A percentile compares a stretch with the other conserved stretches of the same genome.
These are phyloP conservation scores for Eupithecia centaureata DNA, from an alignment of 2,888 invertebrate genomes.

Conservation along the genomic window DNA sequence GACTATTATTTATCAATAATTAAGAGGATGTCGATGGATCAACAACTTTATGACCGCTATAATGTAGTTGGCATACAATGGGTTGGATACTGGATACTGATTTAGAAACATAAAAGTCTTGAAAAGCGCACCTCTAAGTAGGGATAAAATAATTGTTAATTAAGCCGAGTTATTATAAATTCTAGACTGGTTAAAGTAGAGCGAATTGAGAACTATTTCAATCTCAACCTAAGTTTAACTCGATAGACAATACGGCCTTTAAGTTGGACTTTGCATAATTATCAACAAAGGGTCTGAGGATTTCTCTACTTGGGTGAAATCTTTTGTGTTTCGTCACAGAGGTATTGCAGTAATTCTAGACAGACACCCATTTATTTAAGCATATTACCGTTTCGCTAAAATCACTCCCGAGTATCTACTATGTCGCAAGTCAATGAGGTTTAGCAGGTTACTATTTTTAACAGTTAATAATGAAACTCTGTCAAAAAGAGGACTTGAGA, in stretches of 20 bases:
- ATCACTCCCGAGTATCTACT: not conserved
- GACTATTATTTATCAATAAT: too few species aligned
- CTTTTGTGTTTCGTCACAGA: not conserved
- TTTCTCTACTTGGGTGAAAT: conserved; percentile 4
- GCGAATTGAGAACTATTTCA: conserved; percentile 29
- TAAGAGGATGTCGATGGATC: too few species aligned
- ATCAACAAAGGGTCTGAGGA: conserved; percentile 5
- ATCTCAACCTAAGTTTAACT: conserved; percentile 14
- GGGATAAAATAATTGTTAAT: not conserved
- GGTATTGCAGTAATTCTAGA: not conserved
- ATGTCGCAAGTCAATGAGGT: too few species aligned
- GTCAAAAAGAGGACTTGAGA: too few species aligned
- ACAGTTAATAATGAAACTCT: too few species aligned
- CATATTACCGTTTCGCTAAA: not conserved
- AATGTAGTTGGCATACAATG: too few species aligned
- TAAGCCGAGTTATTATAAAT: conserved; percentile 21
- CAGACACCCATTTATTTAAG: not conserved
- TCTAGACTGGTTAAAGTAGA: conserved; percentile 17
- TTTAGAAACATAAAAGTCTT: too few species aligned
- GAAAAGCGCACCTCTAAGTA: not conserved
- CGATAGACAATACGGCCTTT: conserved; percentile 15
- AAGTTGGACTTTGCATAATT: conserved; percentile 22
- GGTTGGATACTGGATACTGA: too few species aligned
- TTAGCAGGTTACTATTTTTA: too few species aligned
- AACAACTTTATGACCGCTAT: too few species aligned